These are phyloP conservation scores for Ptyas mucosa DNA, from an alignment of 2,113 vertebrate genomes.

Conservation along the genomic window DNA sequence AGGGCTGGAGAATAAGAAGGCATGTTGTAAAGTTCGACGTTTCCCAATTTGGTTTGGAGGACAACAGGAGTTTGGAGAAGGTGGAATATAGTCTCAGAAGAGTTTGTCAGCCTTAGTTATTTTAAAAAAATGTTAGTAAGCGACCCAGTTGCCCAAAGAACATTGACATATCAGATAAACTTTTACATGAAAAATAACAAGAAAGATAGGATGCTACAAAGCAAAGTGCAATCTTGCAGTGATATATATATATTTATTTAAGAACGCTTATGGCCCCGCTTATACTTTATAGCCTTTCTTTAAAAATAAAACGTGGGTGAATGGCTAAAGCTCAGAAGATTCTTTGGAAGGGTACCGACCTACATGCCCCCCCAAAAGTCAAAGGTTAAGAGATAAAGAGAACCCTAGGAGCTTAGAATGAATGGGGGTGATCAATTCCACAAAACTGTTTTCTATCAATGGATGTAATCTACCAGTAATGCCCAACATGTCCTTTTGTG, in stretches of 20 bases:
- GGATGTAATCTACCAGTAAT: not conserved
- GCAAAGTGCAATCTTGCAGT: not conserved
- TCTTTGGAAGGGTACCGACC: not conserved
- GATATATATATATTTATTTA: not conserved
- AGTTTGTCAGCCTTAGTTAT: not conserved
- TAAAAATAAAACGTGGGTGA: not conserved
- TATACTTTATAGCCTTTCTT: not conserved
- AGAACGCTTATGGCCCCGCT: not conserved
- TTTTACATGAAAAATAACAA: not conserved
- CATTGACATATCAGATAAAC: not conserved
- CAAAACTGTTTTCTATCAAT: not conserved
- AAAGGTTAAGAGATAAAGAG: not conserved
- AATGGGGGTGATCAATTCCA: not conserved
- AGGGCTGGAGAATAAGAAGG: not conserved
- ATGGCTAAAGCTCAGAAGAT: not conserved
- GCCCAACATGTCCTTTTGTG: not conserved
- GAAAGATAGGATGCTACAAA: not conserved
- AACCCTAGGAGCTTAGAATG: not conserved
- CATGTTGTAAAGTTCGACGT: not conserved
- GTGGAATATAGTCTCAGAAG: not conserved
- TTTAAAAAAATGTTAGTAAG: not conserved
- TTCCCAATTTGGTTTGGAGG: not conserved
- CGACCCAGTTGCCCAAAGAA: not conserved
- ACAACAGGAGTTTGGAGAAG: not conserved
- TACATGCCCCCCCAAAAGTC: not conserved